Conservation (phyloP, 2,888 invertebrate genomes). For the Pseudolycoriella hygida region DNA sequence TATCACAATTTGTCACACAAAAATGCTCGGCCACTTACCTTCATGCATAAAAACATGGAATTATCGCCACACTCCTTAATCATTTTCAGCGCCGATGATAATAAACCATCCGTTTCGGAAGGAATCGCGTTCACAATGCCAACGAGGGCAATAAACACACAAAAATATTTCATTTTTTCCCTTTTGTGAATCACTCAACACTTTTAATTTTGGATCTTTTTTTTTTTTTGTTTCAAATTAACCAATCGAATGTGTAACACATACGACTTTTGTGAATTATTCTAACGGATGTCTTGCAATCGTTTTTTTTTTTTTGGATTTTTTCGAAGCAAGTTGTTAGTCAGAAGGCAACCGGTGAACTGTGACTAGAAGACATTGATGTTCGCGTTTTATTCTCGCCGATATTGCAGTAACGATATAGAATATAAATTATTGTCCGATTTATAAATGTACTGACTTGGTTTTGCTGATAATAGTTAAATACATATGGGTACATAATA, state of each 20-base stretch:
- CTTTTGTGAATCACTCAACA: constrained; percentile 5
- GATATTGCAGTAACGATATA: constrained; percentile 12
- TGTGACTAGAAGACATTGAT: constrained; percentile 28
- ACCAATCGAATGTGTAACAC: too few species aligned
- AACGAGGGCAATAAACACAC: constrained; percentile 30
- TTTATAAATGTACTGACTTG: constrained; percentile 6
- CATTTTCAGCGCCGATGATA: constrained; percentile 47
- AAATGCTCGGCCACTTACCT: constrained; percentile 33
- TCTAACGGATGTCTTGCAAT: constrained; percentile 1
- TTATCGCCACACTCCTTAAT: constrained; percentile 52
- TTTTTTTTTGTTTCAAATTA: constrained; percentile 4
- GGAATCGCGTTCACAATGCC: constrained; percentile 30
- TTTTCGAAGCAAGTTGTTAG: constrained; percentile 11
- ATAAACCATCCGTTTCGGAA: constrained; percentile 34
- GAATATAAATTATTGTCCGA: constrained; percentile 17
- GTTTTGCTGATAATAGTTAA: too few species aligned
- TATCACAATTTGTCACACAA: neutral
- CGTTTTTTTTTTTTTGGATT: neutral
- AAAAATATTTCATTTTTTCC: constrained; percentile 34
- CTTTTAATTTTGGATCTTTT: constrained; percentile 2
- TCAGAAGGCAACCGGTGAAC: constrained; percentile 31
- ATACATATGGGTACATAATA: too few species aligned
- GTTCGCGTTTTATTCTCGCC: constrained; percentile 30
- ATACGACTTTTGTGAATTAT: neutral
- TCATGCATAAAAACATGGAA: constrained; percentile 51